Base-by-base conservation (phyloP, 37 sponge, comb jelly and placozoan genomes). In the Crambe crambe region DNA sequence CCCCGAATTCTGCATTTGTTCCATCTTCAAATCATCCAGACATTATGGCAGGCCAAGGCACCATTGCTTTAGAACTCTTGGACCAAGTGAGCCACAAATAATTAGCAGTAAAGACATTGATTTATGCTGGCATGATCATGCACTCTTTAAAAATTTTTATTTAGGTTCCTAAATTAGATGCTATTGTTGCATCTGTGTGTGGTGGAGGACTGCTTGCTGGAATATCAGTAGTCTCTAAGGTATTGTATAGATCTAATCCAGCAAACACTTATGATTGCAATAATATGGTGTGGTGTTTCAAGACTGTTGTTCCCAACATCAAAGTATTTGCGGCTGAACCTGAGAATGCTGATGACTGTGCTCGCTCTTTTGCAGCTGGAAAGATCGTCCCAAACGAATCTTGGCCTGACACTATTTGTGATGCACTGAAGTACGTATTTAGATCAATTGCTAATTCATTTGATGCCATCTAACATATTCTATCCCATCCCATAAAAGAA, bases 1-100 rank as follows among this genome's bases (percentile, higher is more conserved):
- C 80, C 25, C 77, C 74, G 2, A 44, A 35, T 41, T 78, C 77
- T 1, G 79, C 76, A 35, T 56, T 90, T 25, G 37, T 93, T 34
- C 34, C 89, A 15, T 62, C 94, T 47, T 59, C 69, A 34, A 70
- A 83, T 21, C 76, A 93, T 58, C 77, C 67, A 29, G 80, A 89
- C 72, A 59, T 93, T 36, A 89, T 93, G 60, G 90, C 90, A 58
- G 94, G 94, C 27, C 94, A 93, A 36, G 94, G 94, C 12, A 93
- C 94, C 10, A 75, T 89, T 23, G 84, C 87, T 23, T 41, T 89
- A 44, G 94, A 93, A 72, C 42, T 93, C 21, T 70, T 93, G 36
- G 86, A 88, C 30, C 89, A 92, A 75, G 89, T 89, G 59, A 37
- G 29, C 2, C 12, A 12, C n/a, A 37, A 22, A 21, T 9, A 25